Percentiles rank a stretch among this genome's conserved stretches.
These are phyloP conservation scores for Brachionus calyciflorus DNA, from an alignment of 1,140 invertebrate genomes.

Conservation along the genomic window DNA sequence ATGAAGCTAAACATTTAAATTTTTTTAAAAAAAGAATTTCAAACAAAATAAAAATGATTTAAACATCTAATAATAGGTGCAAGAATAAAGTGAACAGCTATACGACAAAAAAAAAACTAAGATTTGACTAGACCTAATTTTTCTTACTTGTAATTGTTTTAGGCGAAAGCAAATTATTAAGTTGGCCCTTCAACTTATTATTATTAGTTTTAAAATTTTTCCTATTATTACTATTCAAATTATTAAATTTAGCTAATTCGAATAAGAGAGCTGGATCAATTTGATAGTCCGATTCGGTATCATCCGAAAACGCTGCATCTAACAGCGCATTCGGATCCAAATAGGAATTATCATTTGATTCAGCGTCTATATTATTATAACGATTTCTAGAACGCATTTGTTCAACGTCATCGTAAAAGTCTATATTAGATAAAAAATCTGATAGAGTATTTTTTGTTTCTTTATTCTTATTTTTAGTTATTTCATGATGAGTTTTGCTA, in stretches of 20 bases:
- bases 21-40: no score
- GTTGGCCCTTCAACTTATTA: constrained; percentile 1
- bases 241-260: constrained; percentile 23
- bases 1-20: no score
- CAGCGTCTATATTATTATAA: constrained; percentile 25
- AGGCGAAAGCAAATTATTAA: constrained; percentile 8
- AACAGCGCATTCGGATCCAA: not conserved
- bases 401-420: constrained; percentile 23
- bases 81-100: constrained; percentile 11
- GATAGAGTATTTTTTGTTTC: not conserved
- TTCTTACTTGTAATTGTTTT: constrained; percentile 37
- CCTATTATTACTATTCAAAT: not conserved
- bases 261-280: constrained; percentile 32
- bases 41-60: not conserved
- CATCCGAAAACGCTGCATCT: not conserved
- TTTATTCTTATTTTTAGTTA: constrained; percentile 3
- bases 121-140: not conserved
- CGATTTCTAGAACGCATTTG: constrained; percentile 36
- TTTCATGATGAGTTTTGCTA: constrained; percentile 45
- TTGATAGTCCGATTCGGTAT: constrained; percentile 4
- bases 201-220: constrained; percentile 18
- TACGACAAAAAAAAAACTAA: not conserved
- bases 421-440: not conserved
- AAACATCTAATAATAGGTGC: no score
- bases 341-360: constrained; percentile 27